Percentiles rank a stretch among this genome's conserved stretches.
Conservation (phyloP, 1,140 invertebrate species). For the Drosophila varians region DNA sequence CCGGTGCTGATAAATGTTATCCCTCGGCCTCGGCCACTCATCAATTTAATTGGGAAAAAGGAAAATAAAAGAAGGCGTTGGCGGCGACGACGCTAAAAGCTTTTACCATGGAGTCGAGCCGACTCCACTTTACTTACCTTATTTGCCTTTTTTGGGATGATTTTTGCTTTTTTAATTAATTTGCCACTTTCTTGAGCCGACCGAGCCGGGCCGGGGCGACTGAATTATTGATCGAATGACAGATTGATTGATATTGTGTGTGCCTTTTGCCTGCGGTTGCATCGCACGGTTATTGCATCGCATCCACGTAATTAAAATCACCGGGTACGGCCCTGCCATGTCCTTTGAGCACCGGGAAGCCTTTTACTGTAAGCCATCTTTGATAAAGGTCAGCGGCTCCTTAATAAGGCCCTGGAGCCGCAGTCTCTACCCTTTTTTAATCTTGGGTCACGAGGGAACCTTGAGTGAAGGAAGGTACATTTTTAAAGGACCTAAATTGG, state of each 20-base stretch:
- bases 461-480: conserved; percentile 15
- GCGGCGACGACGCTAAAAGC: conserved; percentile 4
- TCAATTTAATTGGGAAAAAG: conserved; percentile 70
- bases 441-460: conserved; percentile 12
- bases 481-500: conserved; percentile 44
- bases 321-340: background rate
- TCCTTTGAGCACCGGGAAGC: conserved; percentile 28
- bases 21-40: conserved; percentile 39
- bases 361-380: conserved; percentile 7
- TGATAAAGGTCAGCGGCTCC: conserved; percentile 41
- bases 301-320: conserved; percentile 61
- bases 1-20: conserved; percentile 24
- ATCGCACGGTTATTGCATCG: conserved; percentile 33
- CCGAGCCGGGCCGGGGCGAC: background rate
- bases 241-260: conserved; percentile 63
- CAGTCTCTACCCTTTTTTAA: conserved; percentile 13
- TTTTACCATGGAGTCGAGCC: conserved; percentile 17
- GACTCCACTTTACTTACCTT: conserved; percentile 35
- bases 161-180: conserved; percentile 69
- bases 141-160: conserved; percentile 41
- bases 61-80: background rate
- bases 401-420: conserved; percentile 22
- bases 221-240: conserved; percentile 60
- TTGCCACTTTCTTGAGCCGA: conserved; percentile 37
- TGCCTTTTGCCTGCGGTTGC: conserved; percentile 42